These are phyloP conservation scores for Mystacornis crossleyi DNA, from an alignment of 2,113 vertebrate genomes.

Conservation along the genomic window DNA sequence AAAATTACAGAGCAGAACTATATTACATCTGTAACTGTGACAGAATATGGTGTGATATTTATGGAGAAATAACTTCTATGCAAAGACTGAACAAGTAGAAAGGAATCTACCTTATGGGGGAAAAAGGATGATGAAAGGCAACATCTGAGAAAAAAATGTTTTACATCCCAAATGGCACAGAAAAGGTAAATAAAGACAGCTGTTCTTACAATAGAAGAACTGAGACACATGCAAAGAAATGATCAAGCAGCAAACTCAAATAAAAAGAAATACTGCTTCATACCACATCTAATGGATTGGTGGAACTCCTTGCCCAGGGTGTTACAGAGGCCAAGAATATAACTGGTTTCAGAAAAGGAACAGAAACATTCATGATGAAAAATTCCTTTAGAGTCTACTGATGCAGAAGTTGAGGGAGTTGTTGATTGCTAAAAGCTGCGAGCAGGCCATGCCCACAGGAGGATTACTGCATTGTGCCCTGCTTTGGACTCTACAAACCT, in stretches of 20 bases:
- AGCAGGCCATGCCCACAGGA: background rate
- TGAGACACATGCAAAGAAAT: background rate
- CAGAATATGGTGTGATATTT: background rate
- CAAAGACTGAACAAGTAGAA: background rate
- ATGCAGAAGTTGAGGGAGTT: background rate
- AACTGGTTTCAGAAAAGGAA: slow-evolving; percentile 18
- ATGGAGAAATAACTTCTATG: background rate
- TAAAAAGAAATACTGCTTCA: slow-evolving; percentile 27
- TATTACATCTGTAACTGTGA: background rate
- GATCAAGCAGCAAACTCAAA: slow-evolving; percentile 13
- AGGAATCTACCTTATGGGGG: background rate
- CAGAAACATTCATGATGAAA: background rate
- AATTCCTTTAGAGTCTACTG: background rate
- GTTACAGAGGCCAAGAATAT: background rate
- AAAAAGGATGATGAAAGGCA: slow-evolving; percentile 37
- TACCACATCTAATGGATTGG: slow-evolving; percentile 44
- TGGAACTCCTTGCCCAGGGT: slow-evolving; percentile 22
- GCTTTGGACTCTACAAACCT: background rate
- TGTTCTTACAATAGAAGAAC: slow-evolving; percentile 14
- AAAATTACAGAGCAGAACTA: background rate
- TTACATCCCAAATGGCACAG: background rate
- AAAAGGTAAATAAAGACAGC: slow-evolving; percentile 61
- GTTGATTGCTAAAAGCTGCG: background rate
- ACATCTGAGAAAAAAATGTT: slow-evolving; percentile 41
- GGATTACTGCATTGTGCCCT: background rate